phyloP scores from a whole-genome alignment of 2,113 vertebrate genomes.

The Cyanoderma ruficeps region DNA sequence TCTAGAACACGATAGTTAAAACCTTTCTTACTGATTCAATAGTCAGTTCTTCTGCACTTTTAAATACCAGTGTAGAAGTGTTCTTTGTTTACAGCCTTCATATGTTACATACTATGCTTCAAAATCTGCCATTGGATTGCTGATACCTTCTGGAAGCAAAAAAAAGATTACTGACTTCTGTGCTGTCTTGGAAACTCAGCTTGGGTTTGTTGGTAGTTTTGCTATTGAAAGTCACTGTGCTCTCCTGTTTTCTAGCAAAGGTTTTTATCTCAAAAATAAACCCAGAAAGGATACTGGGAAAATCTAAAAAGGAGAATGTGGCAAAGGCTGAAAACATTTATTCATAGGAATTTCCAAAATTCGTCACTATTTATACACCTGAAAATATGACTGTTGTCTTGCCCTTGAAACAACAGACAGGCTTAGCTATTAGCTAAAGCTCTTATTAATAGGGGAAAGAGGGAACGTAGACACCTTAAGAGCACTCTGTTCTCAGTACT shows the following conservation, averaged over 20 bases:
- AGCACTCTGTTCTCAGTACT: neutral
- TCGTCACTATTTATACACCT: neutral
- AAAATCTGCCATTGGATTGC: neutral
- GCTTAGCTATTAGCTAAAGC: neutral
- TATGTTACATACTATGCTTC: neutral
- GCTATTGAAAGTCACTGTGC: neutral
- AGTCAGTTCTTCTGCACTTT: neutral
- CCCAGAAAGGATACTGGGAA: neutral
- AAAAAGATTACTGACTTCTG: neutral
- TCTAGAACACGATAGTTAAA: neutral
- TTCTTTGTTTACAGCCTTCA: neutral
- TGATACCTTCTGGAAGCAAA: neutral
- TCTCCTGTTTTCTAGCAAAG: neutral
- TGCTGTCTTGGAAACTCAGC: neutral
- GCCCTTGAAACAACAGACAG: constrained; percentile 14
- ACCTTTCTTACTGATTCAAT: neutral
- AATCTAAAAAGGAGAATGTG: neutral
- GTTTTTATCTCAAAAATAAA: neutral
- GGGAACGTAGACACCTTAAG: neutral
- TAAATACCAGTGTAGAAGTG: neutral
- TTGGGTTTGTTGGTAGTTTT: neutral
- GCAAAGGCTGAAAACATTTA: neutral
- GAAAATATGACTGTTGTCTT: neutral
- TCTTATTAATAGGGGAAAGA: constrained; percentile 12
- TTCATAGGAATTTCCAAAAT: neutral